These are phyloP conservation scores for Hipposideros larvatus DNA, from an alignment of 2,797 vertebrate genomes.

Conservation along the genomic window DNA sequence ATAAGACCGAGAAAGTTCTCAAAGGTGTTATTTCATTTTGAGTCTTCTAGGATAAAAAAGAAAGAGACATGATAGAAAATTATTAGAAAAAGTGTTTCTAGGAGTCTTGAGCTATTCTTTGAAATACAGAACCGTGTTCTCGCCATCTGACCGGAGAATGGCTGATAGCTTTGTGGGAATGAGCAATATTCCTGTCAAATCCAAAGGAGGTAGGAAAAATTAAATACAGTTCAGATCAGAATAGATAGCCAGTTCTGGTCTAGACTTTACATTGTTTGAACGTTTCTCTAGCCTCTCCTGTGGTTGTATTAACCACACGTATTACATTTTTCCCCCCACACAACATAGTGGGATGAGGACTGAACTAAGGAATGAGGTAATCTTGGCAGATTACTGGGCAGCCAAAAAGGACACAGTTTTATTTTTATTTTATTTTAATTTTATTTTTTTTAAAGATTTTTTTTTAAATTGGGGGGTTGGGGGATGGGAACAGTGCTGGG, in stretches of 20 bases:
- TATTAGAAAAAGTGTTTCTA: not conserved
- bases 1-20: not conserved
- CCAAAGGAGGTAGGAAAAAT: slow-evolving; percentile 37
- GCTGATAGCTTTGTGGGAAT: slow-evolving; percentile 6
- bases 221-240: not conserved
- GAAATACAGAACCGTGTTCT: not conserved
- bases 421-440: not conserved
- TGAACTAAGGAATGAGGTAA: not conserved
- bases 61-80: slow-evolving; percentile 40
- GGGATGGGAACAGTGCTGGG: too few species aligned
- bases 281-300: not conserved
- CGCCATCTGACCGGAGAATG: not conserved
- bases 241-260: not conserved
- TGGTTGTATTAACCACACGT: not conserved
- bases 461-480: too few species aligned
- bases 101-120: slow-evolving; percentile 35
- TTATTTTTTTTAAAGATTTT: too few species aligned
- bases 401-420: not conserved
- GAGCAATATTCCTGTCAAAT: slow-evolving; percentile 25
- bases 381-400: not conserved
- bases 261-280: not conserved
- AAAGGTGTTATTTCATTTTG: slow-evolving; percentile 29
- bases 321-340: too few species aligned
- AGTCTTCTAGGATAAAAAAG: slow-evolving; percentile 11
- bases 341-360: too few species aligned